These are phyloP conservation scores for Tribolium madens DNA, from an alignment of 1,140 invertebrate species.

Conservation along the genomic window DNA sequence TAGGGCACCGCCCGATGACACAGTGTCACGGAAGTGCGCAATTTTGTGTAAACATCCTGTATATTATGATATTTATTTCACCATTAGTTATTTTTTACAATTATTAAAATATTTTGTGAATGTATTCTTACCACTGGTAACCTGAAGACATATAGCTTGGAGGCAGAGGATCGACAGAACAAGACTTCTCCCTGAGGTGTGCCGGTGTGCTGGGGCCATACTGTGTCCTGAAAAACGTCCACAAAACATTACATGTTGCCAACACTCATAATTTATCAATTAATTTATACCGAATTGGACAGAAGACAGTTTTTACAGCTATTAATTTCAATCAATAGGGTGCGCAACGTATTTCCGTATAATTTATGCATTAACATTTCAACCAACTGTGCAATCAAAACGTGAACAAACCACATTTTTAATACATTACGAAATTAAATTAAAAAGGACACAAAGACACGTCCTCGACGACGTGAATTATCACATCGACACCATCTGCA, in stretches of 20 bases:
- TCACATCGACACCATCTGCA: conserved; percentile 30
- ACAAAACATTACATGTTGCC: not conserved
- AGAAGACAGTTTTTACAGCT: conserved; percentile 23
- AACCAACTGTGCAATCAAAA: not conserved
- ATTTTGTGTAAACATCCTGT: too few species aligned
- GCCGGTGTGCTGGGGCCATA: conserved; percentile 85
- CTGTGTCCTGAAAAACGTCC: conserved; percentile 74
- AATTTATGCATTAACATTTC: conserved; percentile 10
- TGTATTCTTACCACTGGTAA: conserved; percentile 73
- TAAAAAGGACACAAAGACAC: too few species aligned
- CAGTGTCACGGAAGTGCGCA: too few species aligned
- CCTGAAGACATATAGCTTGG: conserved; percentile 74
- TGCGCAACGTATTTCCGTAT: conserved; percentile 20
- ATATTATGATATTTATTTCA: too few species aligned
- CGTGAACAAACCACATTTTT: not conserved
- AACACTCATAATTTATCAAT: conserved; percentile 21
- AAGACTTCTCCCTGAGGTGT: conserved; percentile 82
- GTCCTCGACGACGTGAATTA: conserved; percentile 1
- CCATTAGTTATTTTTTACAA: too few species aligned
- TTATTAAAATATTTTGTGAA: too few species aligned
- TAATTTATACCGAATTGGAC: conserved; percentile 15
- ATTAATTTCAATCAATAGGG: conserved; percentile 35
- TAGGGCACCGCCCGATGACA: too few species aligned
- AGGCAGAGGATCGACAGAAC: conserved; percentile 79
- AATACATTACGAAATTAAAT: conserved; percentile 11